A percentile compares a stretch with the other conserved stretches of the same genome.
Evolutionary conservation across 2,113 vertebrate genomes (phyloP).

Genomic region (Ibidorhyncha struthersii): DNA sequence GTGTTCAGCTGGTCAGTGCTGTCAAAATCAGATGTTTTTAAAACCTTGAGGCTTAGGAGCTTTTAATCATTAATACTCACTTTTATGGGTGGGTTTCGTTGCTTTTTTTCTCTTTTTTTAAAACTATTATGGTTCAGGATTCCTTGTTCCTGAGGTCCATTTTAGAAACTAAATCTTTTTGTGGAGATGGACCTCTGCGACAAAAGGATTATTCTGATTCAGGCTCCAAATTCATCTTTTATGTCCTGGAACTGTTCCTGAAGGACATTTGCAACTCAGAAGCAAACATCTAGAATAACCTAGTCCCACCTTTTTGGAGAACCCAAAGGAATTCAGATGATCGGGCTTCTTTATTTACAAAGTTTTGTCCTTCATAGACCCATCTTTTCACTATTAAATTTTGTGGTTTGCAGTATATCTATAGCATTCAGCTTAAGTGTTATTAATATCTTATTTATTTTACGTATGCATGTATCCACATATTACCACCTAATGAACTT

Average conservation of each 20-base stretch:
- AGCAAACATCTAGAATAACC: background rate
- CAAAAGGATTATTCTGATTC: background rate
- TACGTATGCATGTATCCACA: rapidly evolving
- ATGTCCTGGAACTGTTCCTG: background rate
- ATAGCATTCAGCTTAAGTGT: background rate
- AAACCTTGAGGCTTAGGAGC: background rate
- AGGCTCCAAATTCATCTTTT: background rate
- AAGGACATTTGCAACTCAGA: background rate
- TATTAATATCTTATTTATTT: background rate
- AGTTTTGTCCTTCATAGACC: background rate
- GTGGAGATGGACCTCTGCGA: background rate
- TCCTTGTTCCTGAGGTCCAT: background rate
- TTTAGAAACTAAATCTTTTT: background rate
- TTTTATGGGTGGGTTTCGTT: too few relatives aligned
- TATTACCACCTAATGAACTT: background rate
- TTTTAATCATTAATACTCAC: background rate
- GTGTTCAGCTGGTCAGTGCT: background rate
- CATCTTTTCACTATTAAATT: background rate
- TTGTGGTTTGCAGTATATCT: background rate
- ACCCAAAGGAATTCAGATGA: background rate
- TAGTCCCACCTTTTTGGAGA: background rate
- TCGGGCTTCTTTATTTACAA: background rate
- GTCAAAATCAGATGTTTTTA: background rate
- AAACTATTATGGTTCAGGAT: background rate
- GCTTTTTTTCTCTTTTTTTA: background rate